Percentiles rank a stretch among this genome's conserved stretches.
Evolutionary conservation across 2,113 vertebrate genomes (phyloP).

Genomic region (Cettia cetti): DNA sequence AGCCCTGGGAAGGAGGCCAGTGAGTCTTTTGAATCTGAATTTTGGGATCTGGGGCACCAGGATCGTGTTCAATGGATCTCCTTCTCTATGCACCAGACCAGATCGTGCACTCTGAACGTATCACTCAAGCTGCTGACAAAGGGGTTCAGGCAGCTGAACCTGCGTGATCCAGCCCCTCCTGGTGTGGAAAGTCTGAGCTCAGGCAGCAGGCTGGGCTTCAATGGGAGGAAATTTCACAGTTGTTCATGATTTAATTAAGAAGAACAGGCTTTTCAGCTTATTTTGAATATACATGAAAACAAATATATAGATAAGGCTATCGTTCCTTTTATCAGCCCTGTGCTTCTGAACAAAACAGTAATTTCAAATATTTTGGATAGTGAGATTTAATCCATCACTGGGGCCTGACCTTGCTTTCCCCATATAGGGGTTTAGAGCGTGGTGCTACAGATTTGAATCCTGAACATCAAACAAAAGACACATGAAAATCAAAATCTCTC

Average conservation of each 20-base stretch:
- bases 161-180: background rate
- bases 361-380: background rate
- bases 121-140: slow-evolving; percentile 24
- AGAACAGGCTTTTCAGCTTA: background rate
- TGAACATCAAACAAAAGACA: slow-evolving; percentile 6
- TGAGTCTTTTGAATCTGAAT: background rate
- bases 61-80: slow-evolving; percentile 4
- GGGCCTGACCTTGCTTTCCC: background rate
- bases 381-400: background rate
- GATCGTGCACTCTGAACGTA: background rate
- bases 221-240: slow-evolving; percentile 27
- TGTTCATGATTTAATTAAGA: slow-evolving; percentile 56
- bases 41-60: background rate
- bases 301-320: slow-evolving; percentile 9
- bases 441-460: background rate
- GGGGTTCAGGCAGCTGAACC: slow-evolving; percentile 13
- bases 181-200: background rate
- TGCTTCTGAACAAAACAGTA: background rate
- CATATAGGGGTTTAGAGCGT: background rate
- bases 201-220: slow-evolving; percentile 9
- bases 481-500: slow-evolving; percentile 15
- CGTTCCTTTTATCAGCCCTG: background rate
- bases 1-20: background rate
- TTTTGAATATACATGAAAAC: slow-evolving; percentile 30
- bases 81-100: background rate